Evolutionary conservation across 2,888 invertebrate species (phyloP).

Genomic region (Tryphoninae sp.): DNA sequence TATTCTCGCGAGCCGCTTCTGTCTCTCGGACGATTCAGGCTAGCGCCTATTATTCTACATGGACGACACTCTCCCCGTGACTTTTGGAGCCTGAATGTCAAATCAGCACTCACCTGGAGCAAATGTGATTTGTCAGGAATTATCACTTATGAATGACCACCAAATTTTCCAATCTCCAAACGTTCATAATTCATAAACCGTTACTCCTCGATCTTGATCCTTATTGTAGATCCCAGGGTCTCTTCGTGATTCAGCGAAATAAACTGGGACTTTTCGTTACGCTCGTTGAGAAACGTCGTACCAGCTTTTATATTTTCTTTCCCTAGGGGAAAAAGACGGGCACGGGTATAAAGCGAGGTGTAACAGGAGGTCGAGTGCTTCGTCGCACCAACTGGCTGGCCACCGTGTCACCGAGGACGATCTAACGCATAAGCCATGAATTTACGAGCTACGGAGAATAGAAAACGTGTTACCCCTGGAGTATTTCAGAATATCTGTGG

Average conservation of each 20-base stretch:
- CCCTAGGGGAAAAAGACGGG: slow-evolving; percentile 34
- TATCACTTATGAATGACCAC: slow-evolving; percentile 39
- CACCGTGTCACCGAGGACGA: slow-evolving; percentile 56
- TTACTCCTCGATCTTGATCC: slow-evolving; percentile 36
- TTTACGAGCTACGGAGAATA: slow-evolving; percentile 72
- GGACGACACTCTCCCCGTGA: slow-evolving; percentile 29
- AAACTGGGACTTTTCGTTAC: slow-evolving; percentile 45
- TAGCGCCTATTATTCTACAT: slow-evolving; percentile 66
- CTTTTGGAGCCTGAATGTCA: slow-evolving; percentile 18
- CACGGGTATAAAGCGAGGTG: slow-evolving; percentile 39
- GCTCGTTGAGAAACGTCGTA: slow-evolving; percentile 52
- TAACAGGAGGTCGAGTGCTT: slow-evolving; percentile 53
- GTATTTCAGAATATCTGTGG: slow-evolving; percentile 27
- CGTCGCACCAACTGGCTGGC: slow-evolving; percentile 49
- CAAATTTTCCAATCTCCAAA: slow-evolving; percentile 42
- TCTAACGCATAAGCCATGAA: slow-evolving; percentile 71
- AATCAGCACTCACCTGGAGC: slow-evolving; percentile 20
- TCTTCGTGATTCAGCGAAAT: slow-evolving; percentile 55
- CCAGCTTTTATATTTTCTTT: slow-evolving; percentile 17
- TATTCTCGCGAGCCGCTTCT: slow-evolving; percentile 49
- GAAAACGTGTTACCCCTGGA: slow-evolving; percentile 65
- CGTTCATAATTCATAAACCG: slow-evolving; percentile 54
- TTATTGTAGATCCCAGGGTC: slow-evolving; percentile 39
- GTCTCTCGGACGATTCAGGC: slow-evolving; percentile 64
- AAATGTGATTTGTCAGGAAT: slow-evolving; percentile 45